A percentile compares a stretch with the other conserved stretches of the same genome.
phyloP scores from a whole-genome alignment of 2,113 vertebrate genomes.

The Aphyosemion australe region DNA sequence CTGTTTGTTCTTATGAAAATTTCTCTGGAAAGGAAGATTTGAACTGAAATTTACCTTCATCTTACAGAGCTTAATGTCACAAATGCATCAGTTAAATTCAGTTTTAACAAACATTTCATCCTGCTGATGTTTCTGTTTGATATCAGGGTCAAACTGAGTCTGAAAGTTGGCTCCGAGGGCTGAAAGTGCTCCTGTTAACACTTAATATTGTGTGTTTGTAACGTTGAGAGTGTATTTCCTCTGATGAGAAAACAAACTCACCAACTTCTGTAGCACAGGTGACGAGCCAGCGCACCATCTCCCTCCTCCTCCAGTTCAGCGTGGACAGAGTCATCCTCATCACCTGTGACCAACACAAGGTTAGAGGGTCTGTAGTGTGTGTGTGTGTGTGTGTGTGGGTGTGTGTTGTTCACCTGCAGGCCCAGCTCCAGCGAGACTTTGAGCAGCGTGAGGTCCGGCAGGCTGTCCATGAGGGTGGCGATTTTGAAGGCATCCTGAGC shows the following conservation, averaged over 20 bases:
- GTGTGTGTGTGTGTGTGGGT: not conserved
- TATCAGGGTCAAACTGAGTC: too few relatives aligned
- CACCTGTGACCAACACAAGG: slow-evolving; percentile 25
- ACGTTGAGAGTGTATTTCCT: too few relatives aligned
- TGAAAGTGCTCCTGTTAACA: too few relatives aligned
- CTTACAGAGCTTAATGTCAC: too few relatives aligned
- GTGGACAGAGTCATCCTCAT: slow-evolving; percentile 72
- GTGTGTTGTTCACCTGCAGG: slow-evolving; percentile 53
- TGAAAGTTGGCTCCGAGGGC: too few relatives aligned
- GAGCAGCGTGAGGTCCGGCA: slow-evolving; percentile 69
- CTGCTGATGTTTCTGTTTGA: too few relatives aligned
- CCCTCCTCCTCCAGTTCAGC: slow-evolving; percentile 69
- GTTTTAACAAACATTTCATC: too few relatives aligned
- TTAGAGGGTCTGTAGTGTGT: not conserved
- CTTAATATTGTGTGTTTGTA: too few relatives aligned
- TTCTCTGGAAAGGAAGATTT: too few relatives aligned
- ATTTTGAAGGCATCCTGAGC: slow-evolving; percentile 73
- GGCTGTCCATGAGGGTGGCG: slow-evolving; percentile 69
- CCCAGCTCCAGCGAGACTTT: slow-evolving; percentile 73
- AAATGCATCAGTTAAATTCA: too few relatives aligned
- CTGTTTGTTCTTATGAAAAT: too few relatives aligned
- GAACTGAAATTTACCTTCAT: too few relatives aligned
- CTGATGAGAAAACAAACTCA: slow-evolving; percentile 33
- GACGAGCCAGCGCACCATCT: slow-evolving; percentile 72
- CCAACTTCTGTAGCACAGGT: slow-evolving; percentile 69